A percentile compares a stretch with the other conserved stretches of the same genome.
Conservation (phyloP, 2,888 invertebrate species). For the Tetheella fluctuosa region DNA sequence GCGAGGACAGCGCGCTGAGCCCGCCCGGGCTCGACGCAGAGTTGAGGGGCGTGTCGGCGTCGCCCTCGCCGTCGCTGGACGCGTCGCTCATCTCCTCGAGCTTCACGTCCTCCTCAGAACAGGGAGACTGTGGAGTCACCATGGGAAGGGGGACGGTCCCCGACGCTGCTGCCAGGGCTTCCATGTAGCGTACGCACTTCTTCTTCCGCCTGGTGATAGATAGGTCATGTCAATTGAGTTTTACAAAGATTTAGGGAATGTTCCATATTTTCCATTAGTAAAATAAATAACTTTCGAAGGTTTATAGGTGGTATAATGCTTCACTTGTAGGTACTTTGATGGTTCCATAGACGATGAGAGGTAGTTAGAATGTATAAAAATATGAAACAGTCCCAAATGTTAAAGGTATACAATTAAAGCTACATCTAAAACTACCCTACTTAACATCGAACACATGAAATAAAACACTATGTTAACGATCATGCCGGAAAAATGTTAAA, state of each 20-base stretch:
- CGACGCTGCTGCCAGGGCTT: slow-evolving; percentile 88
- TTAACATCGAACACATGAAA: slow-evolving; percentile 27
- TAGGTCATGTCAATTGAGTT: slow-evolving; percentile 6
- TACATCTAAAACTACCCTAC: slow-evolving; percentile 29
- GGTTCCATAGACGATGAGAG: no score
- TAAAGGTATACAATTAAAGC: background rate
- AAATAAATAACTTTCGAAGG: background rate
- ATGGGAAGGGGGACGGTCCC: slow-evolving; percentile 90
- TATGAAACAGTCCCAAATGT: slow-evolving; percentile 11
- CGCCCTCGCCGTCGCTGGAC: slow-evolving; percentile 77
- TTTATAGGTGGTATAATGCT: background rate
- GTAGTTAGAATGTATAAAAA: background rate
- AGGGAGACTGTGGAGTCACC: slow-evolving; percentile 91
- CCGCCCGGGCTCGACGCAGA: slow-evolving; percentile 80
- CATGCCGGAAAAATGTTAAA: slow-evolving; percentile 39
- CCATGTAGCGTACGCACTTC: slow-evolving; percentile 98
- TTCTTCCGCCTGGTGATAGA: slow-evolving; percentile 93
- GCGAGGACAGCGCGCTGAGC: slow-evolving; percentile 77
- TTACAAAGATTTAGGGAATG: slow-evolving; percentile 24
- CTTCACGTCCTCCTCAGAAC: slow-evolving; percentile 90
- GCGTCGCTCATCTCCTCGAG: slow-evolving; percentile 87
- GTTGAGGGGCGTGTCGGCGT: slow-evolving; percentile 80
- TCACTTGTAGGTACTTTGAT: background rate
- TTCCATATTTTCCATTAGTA: slow-evolving; percentile 27
- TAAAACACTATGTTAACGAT: slow-evolving; percentile 28